Evolutionary conservation across 2,797 vertebrate genomes (phyloP).

Genomic region (Naso thynnoides): DNA sequence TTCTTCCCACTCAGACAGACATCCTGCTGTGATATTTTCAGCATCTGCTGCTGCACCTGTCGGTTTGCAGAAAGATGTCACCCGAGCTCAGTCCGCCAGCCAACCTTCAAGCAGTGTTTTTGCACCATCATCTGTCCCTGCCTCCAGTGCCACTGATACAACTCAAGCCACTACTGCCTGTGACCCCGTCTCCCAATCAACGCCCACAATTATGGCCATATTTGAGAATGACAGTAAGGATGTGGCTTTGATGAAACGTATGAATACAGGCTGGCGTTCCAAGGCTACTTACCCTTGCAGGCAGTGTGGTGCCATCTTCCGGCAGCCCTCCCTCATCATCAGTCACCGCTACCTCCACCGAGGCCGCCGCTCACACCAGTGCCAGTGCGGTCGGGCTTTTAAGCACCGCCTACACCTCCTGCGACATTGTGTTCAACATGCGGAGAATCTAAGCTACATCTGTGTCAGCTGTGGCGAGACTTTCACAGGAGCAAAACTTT

Average conservation of each 20-base stretch:
- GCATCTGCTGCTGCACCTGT: background rate
- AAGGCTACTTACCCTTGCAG: slow-evolving; percentile 79
- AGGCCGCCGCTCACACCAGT: slow-evolving; percentile 74
- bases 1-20: background rate
- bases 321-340: slow-evolving; percentile 80
- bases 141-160: background rate
- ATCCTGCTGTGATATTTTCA: background rate
- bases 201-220: slow-evolving; percentile 60
- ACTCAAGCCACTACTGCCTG: background rate
- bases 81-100: background rate
- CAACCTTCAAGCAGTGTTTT: background rate
- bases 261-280: slow-evolving; percentile 75
- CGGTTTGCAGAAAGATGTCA: background rate
- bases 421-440: slow-evolving; percentile 86
- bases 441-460: slow-evolving; percentile 82
- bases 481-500: slow-evolving; percentile 82
- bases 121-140: background rate
- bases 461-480: slow-evolving; percentile 85
- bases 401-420: slow-evolving; percentile 83
- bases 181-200: background rate
- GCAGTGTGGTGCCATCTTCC: slow-evolving; percentile 83
- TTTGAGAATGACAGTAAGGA: slow-evolving; percentile 64
- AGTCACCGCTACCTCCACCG: slow-evolving; percentile 85
- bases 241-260: slow-evolving; percentile 54
- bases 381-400: slow-evolving; percentile 84